These are phyloP conservation scores for Parnassius smintheus DNA, from an alignment of 2,888 invertebrate genomes.

Conservation along the genomic window DNA sequence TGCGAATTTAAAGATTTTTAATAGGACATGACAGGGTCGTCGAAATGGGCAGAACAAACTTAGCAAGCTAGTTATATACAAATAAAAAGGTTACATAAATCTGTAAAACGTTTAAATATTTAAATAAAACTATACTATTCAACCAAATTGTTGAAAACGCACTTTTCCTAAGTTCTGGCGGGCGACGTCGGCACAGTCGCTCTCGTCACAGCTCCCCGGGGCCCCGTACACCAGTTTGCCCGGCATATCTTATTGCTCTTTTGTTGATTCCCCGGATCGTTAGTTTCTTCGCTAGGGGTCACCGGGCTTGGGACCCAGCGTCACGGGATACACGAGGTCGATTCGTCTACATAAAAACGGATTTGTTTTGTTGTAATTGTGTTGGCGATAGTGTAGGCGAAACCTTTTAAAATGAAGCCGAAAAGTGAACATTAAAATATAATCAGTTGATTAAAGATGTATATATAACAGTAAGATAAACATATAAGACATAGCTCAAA, in stretches of 20 bases:
- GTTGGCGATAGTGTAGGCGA: not conserved
- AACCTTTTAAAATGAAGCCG: not conserved
- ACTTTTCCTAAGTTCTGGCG: conserved; percentile 52
- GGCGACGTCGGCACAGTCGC: conserved; percentile 45
- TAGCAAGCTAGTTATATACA: no score
- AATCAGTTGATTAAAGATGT: no score
- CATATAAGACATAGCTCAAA: no score
- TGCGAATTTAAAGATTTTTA: no score
- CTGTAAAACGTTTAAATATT: not conserved
- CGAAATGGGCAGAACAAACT: no score
- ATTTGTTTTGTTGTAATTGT: conserved; percentile 4
- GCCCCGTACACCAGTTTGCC: conserved; percentile 77
- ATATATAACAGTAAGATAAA: no score
- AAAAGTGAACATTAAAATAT: no score
- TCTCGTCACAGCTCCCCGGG: conserved; percentile 56
- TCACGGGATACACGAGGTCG: conserved; percentile 32
- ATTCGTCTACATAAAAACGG: conserved; percentile 23
- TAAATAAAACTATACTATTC: not conserved
- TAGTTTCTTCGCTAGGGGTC: conserved; percentile 78
- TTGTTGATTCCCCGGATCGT: conserved; percentile 78
- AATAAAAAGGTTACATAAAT: no score
- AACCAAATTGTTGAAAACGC: conserved; percentile 38
- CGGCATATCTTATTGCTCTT: conserved; percentile 81
- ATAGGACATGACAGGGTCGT: no score
- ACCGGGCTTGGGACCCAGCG: conserved; percentile 42